Evolutionary conservation across 2,113 vertebrate genomes (phyloP).

Genomic region (Pitta sordida): DNA sequence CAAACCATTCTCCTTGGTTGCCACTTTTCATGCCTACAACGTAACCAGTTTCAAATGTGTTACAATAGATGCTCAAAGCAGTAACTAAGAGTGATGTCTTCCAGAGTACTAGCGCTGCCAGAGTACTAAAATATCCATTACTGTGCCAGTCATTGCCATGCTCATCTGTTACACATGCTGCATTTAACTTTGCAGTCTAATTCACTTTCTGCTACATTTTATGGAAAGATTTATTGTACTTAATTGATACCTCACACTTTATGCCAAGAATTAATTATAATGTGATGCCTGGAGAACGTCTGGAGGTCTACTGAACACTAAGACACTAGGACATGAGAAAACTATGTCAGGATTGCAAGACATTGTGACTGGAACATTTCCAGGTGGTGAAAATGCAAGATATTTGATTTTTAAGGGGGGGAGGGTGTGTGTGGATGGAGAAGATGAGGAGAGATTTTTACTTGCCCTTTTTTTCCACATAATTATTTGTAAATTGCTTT

Average conservation of each 20-base stretch:
- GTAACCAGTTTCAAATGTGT: neutral
- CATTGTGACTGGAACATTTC: neutral
- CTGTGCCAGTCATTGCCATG: neutral
- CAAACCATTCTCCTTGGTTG: neutral
- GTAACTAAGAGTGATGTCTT: neutral
- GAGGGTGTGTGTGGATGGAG: accelerated
- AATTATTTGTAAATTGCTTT: neutral
- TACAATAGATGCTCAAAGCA: neutral
- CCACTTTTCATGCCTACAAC: neutral
- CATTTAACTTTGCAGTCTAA: neutral
- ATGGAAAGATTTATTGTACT: neutral
- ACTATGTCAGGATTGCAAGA: neutral
- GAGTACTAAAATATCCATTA: neutral
- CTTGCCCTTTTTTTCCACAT: neutral
- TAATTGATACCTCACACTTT: neutral
- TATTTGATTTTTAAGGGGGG: neutral
- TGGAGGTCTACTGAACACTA: neutral
- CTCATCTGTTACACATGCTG: neutral
- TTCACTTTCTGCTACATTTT: neutral
- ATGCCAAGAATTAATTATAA: neutral
- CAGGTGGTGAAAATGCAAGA: neutral
- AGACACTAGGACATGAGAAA: neutral
- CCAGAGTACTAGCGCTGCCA: neutral
- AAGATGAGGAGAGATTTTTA: neutral
- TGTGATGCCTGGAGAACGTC: neutral